Evolutionary conservation across 2,113 vertebrate species (phyloP), one percentile per base, ranked within the genome.

Genomic region (Corynorhinus townsendii): DNA sequence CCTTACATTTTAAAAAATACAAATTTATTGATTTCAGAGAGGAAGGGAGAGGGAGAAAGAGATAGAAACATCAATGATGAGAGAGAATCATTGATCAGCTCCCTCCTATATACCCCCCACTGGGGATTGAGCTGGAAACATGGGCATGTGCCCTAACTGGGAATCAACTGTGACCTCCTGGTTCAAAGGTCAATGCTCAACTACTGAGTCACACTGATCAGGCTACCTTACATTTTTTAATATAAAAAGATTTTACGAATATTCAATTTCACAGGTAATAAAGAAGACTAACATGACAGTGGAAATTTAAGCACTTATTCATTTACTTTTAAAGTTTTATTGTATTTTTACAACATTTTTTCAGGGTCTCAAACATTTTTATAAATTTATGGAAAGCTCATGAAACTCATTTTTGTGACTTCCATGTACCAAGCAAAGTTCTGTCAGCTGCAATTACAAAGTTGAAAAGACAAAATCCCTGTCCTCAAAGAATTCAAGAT

Each of bases 271-370:
- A 77, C 2, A 90, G 11, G 35, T 79, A 91, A 40, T 54, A 33
- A 89, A 90, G 52, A 73, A 77, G 35, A 69, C 24, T 72, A 59
- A 38, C 28, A 1, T 69, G 72, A 76, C 26, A 47, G 26, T 83
- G 45, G 30, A 89, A 80, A 82, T 94, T 73, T 88, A 52, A 79
- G 56, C 6, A 54, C 26, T 91, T 59, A 66, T 40, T 62, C 49
- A 90, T 66, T 89, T 86, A 91, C 69, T 81, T 95, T 75, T 45
- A 49, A 86, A 69, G n/a, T 91, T 86, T 89, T 88, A 33, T 66
- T 64, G 33, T 86, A 20, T 71, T 90, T 40, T n/a, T 20, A 75
- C 12, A 72, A 35, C 59, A 43, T 14, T 68, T 49, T 88, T 96
- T 86, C 33, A 59, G 16, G 80, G 75, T 52, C 15, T 93, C 19